Conservation (phyloP, 2,888 invertebrate species). For the Coelopa pilipes region DNA sequence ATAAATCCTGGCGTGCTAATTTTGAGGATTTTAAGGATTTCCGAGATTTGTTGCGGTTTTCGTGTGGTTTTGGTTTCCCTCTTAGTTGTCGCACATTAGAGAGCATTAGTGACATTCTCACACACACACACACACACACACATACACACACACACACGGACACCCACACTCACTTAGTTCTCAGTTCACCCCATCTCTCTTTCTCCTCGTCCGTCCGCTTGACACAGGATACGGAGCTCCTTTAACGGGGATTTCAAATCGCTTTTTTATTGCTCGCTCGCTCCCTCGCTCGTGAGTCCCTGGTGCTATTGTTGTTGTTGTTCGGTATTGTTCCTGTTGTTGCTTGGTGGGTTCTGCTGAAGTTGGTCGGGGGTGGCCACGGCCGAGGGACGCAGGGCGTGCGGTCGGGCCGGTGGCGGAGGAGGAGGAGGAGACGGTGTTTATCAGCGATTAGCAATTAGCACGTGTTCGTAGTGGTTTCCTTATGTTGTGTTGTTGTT, state of each 20-base stretch:
- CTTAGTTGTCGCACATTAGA: slow-evolving; percentile 21
- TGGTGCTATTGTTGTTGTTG: neutral
- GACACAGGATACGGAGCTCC: neutral
- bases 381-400: too few species aligned
- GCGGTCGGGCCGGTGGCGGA: neutral
- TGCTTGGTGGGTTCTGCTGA: too few species aligned
- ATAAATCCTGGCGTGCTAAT: slow-evolving; percentile 36
- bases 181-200: neutral
- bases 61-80: neutral
- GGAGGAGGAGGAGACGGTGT: neutral
- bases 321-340: neutral
- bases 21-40: slow-evolving; percentile 36
- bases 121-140: neutral
- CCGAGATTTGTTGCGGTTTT: slow-evolving; percentile 16
- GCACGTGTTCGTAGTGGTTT: slow-evolving; percentile 29
- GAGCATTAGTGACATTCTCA: slow-evolving; percentile 22
- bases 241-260: slow-evolving; percentile 21
- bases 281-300: neutral
- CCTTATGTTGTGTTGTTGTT: slow-evolving; percentile 1
- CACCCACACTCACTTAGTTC: neutral
- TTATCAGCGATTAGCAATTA: slow-evolving; percentile 35
- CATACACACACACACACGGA: neutral
- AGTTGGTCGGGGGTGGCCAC: slow-evolving; percentile 1
- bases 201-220: neutral
- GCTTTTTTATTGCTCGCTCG: slow-evolving; percentile 20